A percentile compares a stretch with the other conserved stretches of the same genome.
Evolutionary conservation across 2,797 vertebrate species (phyloP).

Genomic region (Gastrophryne carolinensis): DNA sequence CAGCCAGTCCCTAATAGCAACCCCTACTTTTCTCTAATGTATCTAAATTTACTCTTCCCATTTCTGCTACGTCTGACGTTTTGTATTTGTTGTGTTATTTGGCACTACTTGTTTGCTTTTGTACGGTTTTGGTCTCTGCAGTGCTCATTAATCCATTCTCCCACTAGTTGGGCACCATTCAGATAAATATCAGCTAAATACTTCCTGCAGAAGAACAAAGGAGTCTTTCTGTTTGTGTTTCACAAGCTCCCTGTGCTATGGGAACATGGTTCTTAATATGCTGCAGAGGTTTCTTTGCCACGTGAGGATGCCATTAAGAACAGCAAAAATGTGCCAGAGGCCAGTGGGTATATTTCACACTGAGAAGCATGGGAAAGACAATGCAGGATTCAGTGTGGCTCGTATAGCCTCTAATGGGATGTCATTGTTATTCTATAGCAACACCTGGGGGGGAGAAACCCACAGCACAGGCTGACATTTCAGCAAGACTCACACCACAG

Average conservation of each 20-base stretch:
- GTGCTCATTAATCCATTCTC: neutral
- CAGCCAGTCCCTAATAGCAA: too few relatives aligned
- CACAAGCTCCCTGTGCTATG: neutral
- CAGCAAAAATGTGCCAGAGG: neutral
- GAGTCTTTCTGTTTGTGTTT: neutral
- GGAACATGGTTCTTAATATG: neutral
- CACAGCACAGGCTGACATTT: too few relatives aligned
- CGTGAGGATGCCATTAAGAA: neutral
- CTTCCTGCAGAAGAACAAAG: slow-evolving; percentile 7
- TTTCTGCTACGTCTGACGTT: too few relatives aligned
- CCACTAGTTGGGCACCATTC: slow-evolving; percentile 1
- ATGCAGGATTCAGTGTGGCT: neutral
- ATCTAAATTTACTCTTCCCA: too few relatives aligned
- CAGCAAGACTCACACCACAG: too few relatives aligned
- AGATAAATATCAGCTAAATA: neutral
- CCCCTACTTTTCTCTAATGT: too few relatives aligned
- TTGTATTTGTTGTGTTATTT: neutral
- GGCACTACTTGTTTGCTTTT: neutral
- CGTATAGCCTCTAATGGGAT: neutral
- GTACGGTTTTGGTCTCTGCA: neutral
- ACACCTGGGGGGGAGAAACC: too few relatives aligned
- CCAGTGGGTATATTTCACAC: neutral
- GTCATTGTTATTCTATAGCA: too few relatives aligned
- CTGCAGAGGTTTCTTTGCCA: neutral
- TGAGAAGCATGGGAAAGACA: neutral